Percentiles rank a stretch among this genome's conserved stretches.
Conservation (phyloP, 2,797 vertebrate genomes). For the Neosilurus hyrtlii region DNA sequence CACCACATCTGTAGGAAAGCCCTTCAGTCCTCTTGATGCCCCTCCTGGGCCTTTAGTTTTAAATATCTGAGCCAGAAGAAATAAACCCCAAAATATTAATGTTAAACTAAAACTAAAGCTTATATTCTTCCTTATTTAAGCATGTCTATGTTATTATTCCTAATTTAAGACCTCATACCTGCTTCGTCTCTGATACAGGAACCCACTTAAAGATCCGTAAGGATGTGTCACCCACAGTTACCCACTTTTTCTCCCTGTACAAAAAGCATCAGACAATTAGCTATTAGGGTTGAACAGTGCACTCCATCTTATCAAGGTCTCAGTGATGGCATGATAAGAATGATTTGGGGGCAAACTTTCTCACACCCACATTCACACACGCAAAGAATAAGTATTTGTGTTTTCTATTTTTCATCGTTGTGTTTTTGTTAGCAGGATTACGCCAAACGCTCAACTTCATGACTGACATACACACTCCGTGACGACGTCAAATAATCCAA, state of each 20-base stretch:
- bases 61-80: slow-evolving; percentile 78
- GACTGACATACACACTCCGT: no score
- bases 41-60: slow-evolving; percentile 84
- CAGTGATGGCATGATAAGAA: not conserved
- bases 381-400: no score
- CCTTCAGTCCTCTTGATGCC: slow-evolving; percentile 79
- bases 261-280: not conserved
- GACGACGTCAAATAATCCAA: not conserved
- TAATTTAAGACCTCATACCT: slow-evolving; percentile 71
- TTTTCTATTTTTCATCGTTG: no score
- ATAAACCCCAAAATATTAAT: slow-evolving; percentile 26
- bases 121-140: no score
- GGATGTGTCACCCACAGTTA: slow-evolving; percentile 96
- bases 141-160: not conserved
- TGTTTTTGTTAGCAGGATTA: no score
- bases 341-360: not conserved
- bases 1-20: slow-evolving; percentile 80
- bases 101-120: no score
- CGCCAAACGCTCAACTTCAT: no score
- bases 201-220: slow-evolving; percentile 98
- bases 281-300: not conserved
- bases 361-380: not conserved
- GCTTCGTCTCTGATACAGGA: slow-evolving; percentile 92
- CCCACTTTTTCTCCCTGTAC: slow-evolving; percentile 97
- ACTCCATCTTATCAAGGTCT: not conserved